These are phyloP conservation scores for Montifringilla adamsi DNA, from an alignment of 2,113 vertebrate genomes.

Conservation along the genomic window DNA sequence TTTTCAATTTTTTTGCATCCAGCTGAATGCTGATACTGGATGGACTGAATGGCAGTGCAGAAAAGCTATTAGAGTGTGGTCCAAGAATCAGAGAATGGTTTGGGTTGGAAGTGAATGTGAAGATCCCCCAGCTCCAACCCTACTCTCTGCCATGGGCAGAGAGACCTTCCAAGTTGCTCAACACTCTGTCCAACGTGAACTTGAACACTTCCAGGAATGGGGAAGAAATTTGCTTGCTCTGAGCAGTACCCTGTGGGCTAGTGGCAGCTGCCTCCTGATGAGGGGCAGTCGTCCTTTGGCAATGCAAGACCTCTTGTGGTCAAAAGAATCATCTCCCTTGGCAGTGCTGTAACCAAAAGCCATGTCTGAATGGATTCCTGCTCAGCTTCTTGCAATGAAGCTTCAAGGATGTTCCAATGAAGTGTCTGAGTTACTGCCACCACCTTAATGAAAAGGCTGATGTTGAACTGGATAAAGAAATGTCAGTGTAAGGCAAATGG, in stretches of 20 bases:
- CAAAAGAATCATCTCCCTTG: neutral
- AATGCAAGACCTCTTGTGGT: neutral
- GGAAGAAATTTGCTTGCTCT: neutral
- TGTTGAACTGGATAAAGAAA: neutral
- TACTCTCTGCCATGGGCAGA: neutral
- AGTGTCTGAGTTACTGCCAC: neutral
- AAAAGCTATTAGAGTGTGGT: neutral
- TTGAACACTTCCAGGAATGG: neutral
- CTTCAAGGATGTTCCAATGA: neutral
- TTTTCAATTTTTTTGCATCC: neutral
- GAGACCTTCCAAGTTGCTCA: neutral
- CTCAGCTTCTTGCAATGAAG: neutral
- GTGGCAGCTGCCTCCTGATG: neutral
- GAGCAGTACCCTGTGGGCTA: neutral
- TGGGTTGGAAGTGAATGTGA: neutral
- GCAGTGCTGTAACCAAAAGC: neutral
- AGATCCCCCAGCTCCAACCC: neutral
- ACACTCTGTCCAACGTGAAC: neutral
- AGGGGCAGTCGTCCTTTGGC: neutral
- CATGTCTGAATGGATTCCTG: fast-evolving
- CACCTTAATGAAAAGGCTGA: neutral
- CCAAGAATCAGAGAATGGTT: neutral
- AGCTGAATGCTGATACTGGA: neutral
- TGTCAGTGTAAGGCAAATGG: neutral
- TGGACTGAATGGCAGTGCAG: neutral